A percentile compares a stretch with the other conserved stretches of the same genome.
phyloP scores from a whole-genome alignment of 1,140 invertebrate species.

The Drosophila nigrodunni region DNA sequence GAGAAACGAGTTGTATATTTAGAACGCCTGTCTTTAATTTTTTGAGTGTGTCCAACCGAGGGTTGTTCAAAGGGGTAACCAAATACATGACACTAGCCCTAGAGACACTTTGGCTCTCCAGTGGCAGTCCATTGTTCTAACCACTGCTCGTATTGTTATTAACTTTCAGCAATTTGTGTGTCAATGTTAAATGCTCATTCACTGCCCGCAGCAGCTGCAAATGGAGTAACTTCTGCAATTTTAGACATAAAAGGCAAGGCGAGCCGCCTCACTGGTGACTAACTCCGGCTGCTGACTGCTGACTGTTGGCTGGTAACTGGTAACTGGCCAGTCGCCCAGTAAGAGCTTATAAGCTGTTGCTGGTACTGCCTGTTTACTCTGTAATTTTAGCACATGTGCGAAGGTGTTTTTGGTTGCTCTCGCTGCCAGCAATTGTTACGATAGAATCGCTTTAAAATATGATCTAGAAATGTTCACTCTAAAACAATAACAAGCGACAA shows the following conservation, averaged over 20 bases:
- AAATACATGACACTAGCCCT: constrained; percentile 61
- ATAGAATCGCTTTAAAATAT: constrained; percentile 73
- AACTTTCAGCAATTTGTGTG: constrained; percentile 71
- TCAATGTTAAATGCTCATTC: constrained; percentile 82
- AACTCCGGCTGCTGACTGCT: constrained; percentile 40
- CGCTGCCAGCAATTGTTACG: constrained; percentile 62
- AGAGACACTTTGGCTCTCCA: constrained; percentile 33
- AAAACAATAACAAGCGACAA: constrained; percentile 40
- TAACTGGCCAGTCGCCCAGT: constrained; percentile 48
- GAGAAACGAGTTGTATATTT: constrained; percentile 53
- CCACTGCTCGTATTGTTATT: constrained; percentile 39
- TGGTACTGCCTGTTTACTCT: constrained; percentile 38
- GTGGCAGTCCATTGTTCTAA: constrained; percentile 19
- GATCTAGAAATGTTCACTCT: constrained; percentile 76
- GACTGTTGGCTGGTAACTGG: constrained; percentile 32
- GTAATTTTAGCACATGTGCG: constrained; percentile 82
- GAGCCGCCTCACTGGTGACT: constrained; percentile 53
- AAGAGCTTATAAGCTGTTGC: constrained; percentile 9
- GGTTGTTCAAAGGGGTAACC: constrained; percentile 52
- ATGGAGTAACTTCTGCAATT: constrained; percentile 80
- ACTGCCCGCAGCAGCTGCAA: constrained; percentile 55
- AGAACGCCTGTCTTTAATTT: constrained; percentile 48
- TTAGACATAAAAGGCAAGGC: constrained; percentile 83
- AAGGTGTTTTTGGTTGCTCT: constrained; percentile 69
- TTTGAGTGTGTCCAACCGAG: constrained; percentile 19